Conservation (phyloP, 2,888 invertebrate species). For the Lasius platythorax region DNA sequence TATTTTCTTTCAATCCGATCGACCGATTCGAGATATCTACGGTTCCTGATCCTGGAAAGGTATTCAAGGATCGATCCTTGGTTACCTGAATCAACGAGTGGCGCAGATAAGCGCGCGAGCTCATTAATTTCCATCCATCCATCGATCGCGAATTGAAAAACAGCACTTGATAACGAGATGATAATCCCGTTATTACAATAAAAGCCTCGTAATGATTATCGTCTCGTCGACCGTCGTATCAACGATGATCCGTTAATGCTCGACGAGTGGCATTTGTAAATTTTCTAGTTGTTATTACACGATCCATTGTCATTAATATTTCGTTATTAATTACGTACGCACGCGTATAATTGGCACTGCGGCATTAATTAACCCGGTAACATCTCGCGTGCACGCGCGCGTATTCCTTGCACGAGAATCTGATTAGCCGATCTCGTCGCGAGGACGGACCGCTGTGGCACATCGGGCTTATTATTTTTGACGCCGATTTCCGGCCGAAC, state of each 20-base stretch:
- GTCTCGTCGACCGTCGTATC: slow-evolving; percentile 41
- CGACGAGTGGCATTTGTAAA: slow-evolving; percentile 55
- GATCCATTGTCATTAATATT: slow-evolving; percentile 63
- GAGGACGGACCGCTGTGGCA: slow-evolving; percentile 1
- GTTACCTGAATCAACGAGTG: slow-evolving; percentile 59
- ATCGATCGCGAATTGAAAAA: slow-evolving; percentile 54
- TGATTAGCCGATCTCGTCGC: slow-evolving; percentile 58
- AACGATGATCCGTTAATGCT: slow-evolving; percentile 64
- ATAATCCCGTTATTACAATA: slow-evolving; percentile 55
- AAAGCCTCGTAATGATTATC: slow-evolving; percentile 55
- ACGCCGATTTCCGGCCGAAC: slow-evolving; percentile 63
- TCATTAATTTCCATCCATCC: slow-evolving; percentile 61
- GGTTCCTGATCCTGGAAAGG: slow-evolving; percentile 16
- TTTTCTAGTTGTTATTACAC: slow-evolving; percentile 57
- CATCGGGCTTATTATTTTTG: slow-evolving; percentile 66
- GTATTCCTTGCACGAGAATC: slow-evolving; percentile 53
- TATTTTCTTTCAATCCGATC: slow-evolving; percentile 84
- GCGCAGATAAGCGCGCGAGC: slow-evolving; percentile 51
- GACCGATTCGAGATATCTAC: slow-evolving; percentile 57
- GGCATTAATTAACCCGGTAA: slow-evolving; percentile 34
- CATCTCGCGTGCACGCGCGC: slow-evolving; percentile 20
- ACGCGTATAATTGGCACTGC: slow-evolving; percentile 57
- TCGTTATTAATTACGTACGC: slow-evolving; percentile 65
- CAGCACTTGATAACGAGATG: slow-evolving; percentile 54
- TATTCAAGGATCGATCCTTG: slow-evolving; percentile 41